phyloP scores from a whole-genome alignment of 1,140 invertebrate species.

The Drosophila serrata region DNA sequence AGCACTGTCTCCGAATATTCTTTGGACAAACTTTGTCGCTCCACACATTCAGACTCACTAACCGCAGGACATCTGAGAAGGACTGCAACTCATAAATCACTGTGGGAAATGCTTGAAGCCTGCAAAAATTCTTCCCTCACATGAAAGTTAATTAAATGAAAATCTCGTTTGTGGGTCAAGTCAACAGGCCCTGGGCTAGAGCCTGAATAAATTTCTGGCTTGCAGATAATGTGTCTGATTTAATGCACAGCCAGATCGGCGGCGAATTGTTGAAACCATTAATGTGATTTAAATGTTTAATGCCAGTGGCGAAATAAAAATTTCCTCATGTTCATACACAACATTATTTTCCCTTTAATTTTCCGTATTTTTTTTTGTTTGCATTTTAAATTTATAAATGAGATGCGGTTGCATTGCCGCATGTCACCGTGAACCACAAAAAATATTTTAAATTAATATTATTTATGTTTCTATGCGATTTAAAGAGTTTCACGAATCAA shows the following conservation, averaged over 20 bases:
- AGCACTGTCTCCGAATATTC: constrained; percentile 39
- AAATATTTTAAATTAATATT: constrained; percentile 59
- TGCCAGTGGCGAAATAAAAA: constrained; percentile 10
- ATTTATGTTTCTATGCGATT: constrained; percentile 27
- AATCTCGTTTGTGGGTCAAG: constrained; percentile 40
- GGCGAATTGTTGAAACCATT: constrained; percentile 38
- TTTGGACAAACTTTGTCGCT: constrained; percentile 30
- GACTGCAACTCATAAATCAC: constrained; percentile 45
- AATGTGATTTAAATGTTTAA: constrained; percentile 42
- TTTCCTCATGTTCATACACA: constrained; percentile 11
- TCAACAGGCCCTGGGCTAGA: constrained; percentile 14
- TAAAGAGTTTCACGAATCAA: constrained; percentile 51
- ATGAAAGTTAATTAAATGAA: constrained; percentile 68
- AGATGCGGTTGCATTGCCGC: constrained; percentile 42
- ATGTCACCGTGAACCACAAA: constrained; percentile 41
- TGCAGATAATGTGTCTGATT: constrained; percentile 25
- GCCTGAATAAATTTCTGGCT: constrained; percentile 31
- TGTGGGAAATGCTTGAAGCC: constrained; percentile 36
- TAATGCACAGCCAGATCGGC: constrained; percentile 30
- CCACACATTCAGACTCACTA: constrained; percentile 14
- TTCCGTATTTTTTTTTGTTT: neutral
- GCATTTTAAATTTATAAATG: constrained; percentile 38
- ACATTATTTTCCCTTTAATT: constrained; percentile 17
- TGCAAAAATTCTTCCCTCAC: constrained; percentile 6
- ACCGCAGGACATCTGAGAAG: constrained; percentile 38